Conservation (phyloP, 2,888 invertebrate species). For the Lottia gigantea region DNA sequence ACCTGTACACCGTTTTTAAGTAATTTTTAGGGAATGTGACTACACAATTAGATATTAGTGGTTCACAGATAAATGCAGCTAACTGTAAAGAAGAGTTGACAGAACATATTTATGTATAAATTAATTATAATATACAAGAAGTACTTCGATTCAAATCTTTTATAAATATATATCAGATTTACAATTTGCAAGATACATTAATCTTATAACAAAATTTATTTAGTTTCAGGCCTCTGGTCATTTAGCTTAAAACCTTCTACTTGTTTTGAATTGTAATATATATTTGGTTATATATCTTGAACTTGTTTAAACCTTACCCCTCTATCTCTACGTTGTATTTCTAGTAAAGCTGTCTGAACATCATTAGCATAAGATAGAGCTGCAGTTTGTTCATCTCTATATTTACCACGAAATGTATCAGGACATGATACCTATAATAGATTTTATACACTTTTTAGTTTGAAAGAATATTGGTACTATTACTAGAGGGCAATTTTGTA, state of each 20-base stretch:
- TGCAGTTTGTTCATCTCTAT: slow-evolving; percentile 70
- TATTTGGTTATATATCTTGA: too few species aligned
- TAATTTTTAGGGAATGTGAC: slow-evolving; percentile 91
- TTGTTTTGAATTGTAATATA: too few species aligned
- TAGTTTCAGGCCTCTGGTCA: too few species aligned
- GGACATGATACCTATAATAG: slow-evolving; percentile 82
- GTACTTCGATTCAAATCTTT: too few species aligned
- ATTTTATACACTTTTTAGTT: background rate
- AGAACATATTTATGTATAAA: too few species aligned
- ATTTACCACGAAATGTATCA: slow-evolving; percentile 83
- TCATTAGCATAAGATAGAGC: slow-evolving; percentile 86
- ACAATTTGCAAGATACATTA: too few species aligned
- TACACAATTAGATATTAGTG: slow-evolving; percentile 93
- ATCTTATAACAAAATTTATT: too few species aligned
- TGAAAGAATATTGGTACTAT: background rate
- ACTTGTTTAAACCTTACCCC: slow-evolving; percentile 33
- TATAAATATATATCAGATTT: too few species aligned
- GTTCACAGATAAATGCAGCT: slow-evolving; percentile 91
- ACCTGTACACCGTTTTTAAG: slow-evolving; percentile 83
- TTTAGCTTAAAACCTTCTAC: too few species aligned
- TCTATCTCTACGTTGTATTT: slow-evolving; percentile 72
- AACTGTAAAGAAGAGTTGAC: slow-evolving; percentile 71
- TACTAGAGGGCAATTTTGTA: too few species aligned
- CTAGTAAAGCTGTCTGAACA: slow-evolving; percentile 74
- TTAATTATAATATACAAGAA: too few species aligned